These are phyloP conservation scores for Uria lomvia DNA, from an alignment of 2,113 vertebrate genomes.

Conservation along the genomic window DNA sequence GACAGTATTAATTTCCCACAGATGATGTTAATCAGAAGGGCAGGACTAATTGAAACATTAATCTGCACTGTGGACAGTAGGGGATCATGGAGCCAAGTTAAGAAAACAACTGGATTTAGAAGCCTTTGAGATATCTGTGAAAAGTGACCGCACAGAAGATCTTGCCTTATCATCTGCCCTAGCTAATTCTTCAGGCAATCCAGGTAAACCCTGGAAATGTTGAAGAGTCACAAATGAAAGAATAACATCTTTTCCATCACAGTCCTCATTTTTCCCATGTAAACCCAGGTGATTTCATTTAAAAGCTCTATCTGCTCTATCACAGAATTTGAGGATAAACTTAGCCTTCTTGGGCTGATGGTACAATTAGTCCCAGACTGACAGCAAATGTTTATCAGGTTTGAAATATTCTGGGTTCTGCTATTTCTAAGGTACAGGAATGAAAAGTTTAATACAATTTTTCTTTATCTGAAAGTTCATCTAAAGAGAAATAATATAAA, in stretches of 20 bases:
- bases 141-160: neutral
- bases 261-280: neutral
- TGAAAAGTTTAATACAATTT: neutral
- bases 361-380: neutral
- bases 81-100: neutral
- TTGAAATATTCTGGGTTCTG: neutral
- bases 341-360: neutral
- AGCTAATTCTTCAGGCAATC: neutral
- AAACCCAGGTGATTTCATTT: neutral
- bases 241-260: neutral
- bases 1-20: neutral
- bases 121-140: neutral
- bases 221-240: neutral
- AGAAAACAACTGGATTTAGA: neutral
- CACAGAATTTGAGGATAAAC: neutral
- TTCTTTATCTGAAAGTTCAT: neutral
- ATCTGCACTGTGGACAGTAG: neutral
- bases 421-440: neutral
- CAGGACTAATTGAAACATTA: neutral
- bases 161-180: neutral
- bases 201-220: neutral
- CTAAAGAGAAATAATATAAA: neutral
- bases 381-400: neutral
- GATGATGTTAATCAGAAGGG: neutral
- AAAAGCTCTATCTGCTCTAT: neutral